A percentile compares a stretch with the other conserved stretches of the same genome.
Conservation (phyloP, 2,797 vertebrate genomes). For the Galago senegalensis region DNA sequence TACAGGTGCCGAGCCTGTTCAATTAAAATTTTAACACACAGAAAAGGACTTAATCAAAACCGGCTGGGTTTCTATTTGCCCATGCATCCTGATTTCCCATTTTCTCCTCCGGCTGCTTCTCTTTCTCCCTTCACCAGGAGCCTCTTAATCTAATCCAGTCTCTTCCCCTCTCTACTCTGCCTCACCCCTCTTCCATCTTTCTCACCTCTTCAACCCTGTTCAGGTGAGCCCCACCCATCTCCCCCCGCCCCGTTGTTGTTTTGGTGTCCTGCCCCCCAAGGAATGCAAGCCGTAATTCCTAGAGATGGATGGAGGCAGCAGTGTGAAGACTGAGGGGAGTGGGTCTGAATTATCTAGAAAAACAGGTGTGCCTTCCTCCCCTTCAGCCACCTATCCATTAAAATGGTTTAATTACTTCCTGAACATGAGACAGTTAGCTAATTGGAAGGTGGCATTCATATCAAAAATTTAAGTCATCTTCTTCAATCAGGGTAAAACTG, state of each 20-base stretch:
- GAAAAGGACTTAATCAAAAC: background rate
- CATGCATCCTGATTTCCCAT: background rate
- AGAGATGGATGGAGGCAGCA: conserved; percentile 80
- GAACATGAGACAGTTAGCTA: conserved; percentile 87
- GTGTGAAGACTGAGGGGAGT: background rate
- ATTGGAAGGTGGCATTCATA: conserved; percentile 88
- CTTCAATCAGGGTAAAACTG: conserved; percentile 88
- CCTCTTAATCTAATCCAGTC: background rate
- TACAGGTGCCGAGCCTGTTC: background rate
- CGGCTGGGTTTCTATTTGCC: background rate
- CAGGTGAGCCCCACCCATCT: background rate
- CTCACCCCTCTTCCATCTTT: background rate
- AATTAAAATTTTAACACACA: background rate
- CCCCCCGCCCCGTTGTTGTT: background rate
- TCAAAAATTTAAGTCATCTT: conserved; percentile 84
- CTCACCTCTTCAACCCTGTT: conserved; percentile 36
- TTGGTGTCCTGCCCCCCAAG: conserved; percentile 81
- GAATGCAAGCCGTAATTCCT: conserved; percentile 93
- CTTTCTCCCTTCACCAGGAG: background rate
- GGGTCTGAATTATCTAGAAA: conserved; percentile 88
- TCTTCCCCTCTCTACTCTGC: background rate
- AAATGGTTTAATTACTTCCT: conserved; percentile 88
- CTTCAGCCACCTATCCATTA: conserved; percentile 86
- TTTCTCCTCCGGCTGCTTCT: background rate
- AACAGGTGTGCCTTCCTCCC: conserved; percentile 85